A percentile compares a stretch with the other conserved stretches of the same genome.
phyloP scores from a whole-genome alignment of 1,140 invertebrate species.

The Tyrophagus putrescentiae region DNA sequence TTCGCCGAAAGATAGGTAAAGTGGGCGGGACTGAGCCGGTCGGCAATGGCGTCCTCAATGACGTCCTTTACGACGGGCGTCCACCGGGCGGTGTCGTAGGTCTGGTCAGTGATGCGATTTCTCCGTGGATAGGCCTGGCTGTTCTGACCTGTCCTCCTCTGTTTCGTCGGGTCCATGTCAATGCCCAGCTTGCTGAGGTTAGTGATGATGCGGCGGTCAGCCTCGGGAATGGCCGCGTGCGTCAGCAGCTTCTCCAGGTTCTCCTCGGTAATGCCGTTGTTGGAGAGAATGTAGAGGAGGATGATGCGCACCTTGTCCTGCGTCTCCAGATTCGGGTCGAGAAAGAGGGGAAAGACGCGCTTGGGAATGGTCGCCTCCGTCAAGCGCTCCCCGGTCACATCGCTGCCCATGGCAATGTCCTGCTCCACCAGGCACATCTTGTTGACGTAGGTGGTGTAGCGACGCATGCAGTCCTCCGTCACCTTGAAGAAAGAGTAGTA shows the following conservation, averaged over 20 bases:
- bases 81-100: constrained; percentile 4
- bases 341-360: not conserved
- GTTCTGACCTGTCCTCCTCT: too few species aligned
- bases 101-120: not conserved
- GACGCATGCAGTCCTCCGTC: constrained; percentile 6
- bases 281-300: not conserved
- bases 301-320: constrained; percentile 1
- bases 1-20: not conserved
- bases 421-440: constrained; percentile 2
- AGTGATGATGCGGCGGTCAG: not conserved
- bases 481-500: not conserved
- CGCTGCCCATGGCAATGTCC: constrained; percentile 2
- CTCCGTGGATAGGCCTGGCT: constrained; percentile 1
- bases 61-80: not conserved
- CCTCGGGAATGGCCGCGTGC: not conserved
- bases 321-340: not conserved
- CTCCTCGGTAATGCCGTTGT: not conserved
- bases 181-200: not conserved
- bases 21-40: not conserved
- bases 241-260: not conserved
- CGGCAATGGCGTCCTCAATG: not conserved
- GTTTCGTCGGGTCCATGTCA: constrained; percentile 5
- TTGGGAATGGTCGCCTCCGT: not conserved
- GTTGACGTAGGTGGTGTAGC: not conserved
- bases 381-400: not conserved